Evolutionary conservation across 2,888 invertebrate species (phyloP).

Genomic region (Pheosia gnoma): DNA sequence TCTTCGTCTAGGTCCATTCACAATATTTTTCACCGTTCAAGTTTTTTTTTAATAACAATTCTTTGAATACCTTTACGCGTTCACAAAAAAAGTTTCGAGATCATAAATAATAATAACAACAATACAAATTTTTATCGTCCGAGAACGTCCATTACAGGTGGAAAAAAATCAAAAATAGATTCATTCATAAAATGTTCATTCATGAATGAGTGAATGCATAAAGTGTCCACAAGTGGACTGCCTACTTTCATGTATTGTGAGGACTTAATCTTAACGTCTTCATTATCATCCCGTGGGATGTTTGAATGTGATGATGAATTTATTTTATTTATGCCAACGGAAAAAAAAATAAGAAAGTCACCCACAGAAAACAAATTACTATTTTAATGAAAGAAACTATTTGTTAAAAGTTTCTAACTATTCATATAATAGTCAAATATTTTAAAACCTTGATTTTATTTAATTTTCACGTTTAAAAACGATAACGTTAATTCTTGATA

Average conservation of each 20-base stretch:
- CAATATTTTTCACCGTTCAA: conserved; percentile 34
- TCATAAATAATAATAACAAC: conserved; percentile 77
- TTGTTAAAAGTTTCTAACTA: no score
- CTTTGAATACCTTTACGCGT: conserved; percentile 32
- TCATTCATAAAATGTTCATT: conserved; percentile 64
- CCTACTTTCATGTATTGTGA: conserved; percentile 49
- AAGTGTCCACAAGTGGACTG: conserved; percentile 46
- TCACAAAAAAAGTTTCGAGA: conserved; percentile 47
- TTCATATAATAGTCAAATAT: no score
- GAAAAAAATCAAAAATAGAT: conserved; percentile 57
- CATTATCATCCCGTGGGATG: conserved; percentile 76
- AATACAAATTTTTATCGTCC: conserved; percentile 79
- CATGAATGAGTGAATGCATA: conserved; percentile 61
- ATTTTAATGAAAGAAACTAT: not conserved
- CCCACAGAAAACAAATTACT: no score
- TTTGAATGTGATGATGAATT: conserved; percentile 39
- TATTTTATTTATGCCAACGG: not conserved
- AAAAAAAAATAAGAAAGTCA: no score
- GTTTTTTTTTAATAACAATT: conserved; percentile 29
- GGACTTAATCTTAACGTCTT: conserved; percentile 70
- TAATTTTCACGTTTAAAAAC: no score
- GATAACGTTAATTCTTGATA: no score
- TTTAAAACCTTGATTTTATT: no score
- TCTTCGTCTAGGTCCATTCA: conserved; percentile 15
- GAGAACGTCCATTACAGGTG: conserved; percentile 63